These are phyloP conservation scores for Bubo blakistoni DNA, from an alignment of 2,113 vertebrate genomes.

Conservation along the genomic window DNA sequence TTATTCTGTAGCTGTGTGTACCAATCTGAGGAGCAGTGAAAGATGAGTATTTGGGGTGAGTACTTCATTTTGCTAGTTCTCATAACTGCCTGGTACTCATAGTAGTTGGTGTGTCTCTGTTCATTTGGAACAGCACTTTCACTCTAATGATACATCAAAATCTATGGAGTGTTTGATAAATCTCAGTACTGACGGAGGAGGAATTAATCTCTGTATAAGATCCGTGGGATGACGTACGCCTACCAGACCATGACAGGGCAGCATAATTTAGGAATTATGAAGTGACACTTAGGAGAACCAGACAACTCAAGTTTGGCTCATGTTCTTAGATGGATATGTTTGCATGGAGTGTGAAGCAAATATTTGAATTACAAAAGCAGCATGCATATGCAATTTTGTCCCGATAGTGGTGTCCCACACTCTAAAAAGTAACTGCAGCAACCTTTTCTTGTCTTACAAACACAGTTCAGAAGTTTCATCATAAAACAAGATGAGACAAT, in stretches of 20 bases:
- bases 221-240: neutral
- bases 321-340: neutral
- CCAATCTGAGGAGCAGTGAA: neutral
- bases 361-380: neutral
- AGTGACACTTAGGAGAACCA: neutral
- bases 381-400: neutral
- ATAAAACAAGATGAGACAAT: neutral
- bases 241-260: neutral
- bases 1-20: neutral
- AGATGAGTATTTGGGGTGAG: neutral
- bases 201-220: neutral
- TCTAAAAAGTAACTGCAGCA: neutral
- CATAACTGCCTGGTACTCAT: neutral
- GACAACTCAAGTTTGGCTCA: neutral
- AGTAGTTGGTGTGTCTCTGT: neutral
- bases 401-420: neutral
- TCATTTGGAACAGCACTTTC: neutral
- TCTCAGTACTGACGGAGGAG: neutral
- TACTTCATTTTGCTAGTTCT: neutral
- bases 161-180: neutral
- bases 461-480: neutral
- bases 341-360: neutral
- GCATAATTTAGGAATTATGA: neutral
- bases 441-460: neutral
- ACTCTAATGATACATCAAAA: neutral